These are phyloP conservation scores for Ptychadena robeensis DNA, from an alignment of 2,797 vertebrate genomes.

Conservation along the genomic window DNA sequence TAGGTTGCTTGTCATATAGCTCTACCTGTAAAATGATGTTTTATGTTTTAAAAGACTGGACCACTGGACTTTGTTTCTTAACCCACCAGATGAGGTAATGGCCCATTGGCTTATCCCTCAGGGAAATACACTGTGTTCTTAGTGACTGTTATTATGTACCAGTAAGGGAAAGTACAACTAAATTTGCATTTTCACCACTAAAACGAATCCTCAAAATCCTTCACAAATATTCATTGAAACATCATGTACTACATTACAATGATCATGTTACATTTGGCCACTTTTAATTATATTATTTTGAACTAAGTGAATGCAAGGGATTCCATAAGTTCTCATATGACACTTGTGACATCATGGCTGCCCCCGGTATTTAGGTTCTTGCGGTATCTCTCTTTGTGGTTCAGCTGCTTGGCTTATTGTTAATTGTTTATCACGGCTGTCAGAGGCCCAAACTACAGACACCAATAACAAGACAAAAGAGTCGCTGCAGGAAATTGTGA, in stretches of 20 bases:
- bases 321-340: not conserved
- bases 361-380: too few relatives aligned
- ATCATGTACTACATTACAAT: not conserved
- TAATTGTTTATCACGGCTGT: not conserved
- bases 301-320: not conserved
- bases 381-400: not conserved
- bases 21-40: too few relatives aligned
- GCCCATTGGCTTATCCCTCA: too few relatives aligned
- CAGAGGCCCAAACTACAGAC: conserved; percentile 13
- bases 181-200: too few relatives aligned
- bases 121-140: too few relatives aligned
- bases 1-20: too few relatives aligned
- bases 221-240: not conserved
- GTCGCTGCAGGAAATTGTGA: conserved; percentile 31
- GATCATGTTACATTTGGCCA: not conserved
- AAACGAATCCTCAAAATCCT: not conserved
- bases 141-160: too few relatives aligned
- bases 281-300: too few relatives aligned
- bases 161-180: too few relatives aligned
- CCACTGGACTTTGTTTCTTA: too few relatives aligned
- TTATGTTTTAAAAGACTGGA: too few relatives aligned
- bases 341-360: not conserved
- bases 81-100: too few relatives aligned
- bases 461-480: conserved; percentile 8
- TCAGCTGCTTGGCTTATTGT: not conserved